Base-by-base conservation (phyloP, 2,113 vertebrate species). In the Ceyx margarethae region DNA sequence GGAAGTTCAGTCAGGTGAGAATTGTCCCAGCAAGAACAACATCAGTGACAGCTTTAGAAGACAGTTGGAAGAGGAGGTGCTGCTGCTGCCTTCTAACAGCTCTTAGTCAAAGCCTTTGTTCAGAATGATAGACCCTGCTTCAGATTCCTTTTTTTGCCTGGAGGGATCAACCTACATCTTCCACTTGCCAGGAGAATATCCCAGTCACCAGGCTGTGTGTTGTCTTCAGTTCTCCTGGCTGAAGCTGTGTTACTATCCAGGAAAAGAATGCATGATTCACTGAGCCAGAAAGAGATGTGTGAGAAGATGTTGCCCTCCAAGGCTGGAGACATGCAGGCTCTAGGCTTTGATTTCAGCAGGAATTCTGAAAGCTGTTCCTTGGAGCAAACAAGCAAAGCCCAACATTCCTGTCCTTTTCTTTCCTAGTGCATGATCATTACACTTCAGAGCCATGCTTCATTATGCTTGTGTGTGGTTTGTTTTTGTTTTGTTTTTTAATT, bases 81-180 rank as follows among this genome's bases (percentile, higher is more conserved):
- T 87, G 64, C 31, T 90, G n/a, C 75, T 90, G 57, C 40, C 69
- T 91, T 82, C 85, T 81, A 57, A 53, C 0, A 21, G 48, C 57
- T 56, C 10, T 85, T 74, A 93, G 35, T 35, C 83, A 45, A 77
- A 93, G 40, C 64, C 11, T 88, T 93, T 87, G 25, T 74, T 90
- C 93, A 90, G 74, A 91, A 90, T 33, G 95, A 40, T 91, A 92
- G 85, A 87, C 91, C 48, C 46, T 61, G 61, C 87, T 95, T 95
- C 46, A 61, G 61, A 42, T 94, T 87, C 56, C 16, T 29, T 42
- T 50, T 92, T 93, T 91, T 83, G 91, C 85, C 61, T 93, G n/a
- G 65, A 93, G 68, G n/a, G 23, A 81, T 90, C 85, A 94, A 60
- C 91, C 93, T 85, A 90, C 56, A 56, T 93, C 67, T 87, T 94